A percentile compares a stretch with the other conserved stretches of the same genome.
These are phyloP conservation scores for Drosophila anomelani DNA, from an alignment of 2,888 invertebrate genomes.

Conservation along the genomic window DNA sequence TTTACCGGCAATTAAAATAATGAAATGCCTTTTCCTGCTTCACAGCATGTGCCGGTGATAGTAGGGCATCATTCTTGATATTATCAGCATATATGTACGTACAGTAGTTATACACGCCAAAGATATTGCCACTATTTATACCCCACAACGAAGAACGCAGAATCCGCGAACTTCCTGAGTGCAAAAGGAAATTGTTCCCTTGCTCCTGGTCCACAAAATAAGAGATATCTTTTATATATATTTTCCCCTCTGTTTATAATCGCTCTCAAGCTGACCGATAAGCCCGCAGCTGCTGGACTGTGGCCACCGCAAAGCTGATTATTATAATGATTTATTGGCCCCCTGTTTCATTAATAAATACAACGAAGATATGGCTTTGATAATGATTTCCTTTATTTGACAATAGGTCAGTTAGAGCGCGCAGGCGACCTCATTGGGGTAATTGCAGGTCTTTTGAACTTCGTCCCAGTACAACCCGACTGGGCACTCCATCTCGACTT, in stretches of 20 bases:
- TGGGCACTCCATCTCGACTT: conserved; percentile 58
- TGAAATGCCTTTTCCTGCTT: conserved; percentile 32
- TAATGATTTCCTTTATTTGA: conserved; percentile 23
- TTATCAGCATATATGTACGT: conserved; percentile 27
- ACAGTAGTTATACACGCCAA: conserved; percentile 34
- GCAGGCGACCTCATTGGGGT: conserved; percentile 38
- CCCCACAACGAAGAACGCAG: neutral
- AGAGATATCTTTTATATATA: neutral
- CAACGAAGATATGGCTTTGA: conserved; percentile 9
- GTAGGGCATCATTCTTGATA: conserved; percentile 25
- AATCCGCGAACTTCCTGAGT: conserved; percentile 4
- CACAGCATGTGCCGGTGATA: conserved; percentile 45
- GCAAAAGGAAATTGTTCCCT: conserved; percentile 6
- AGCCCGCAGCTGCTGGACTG: conserved; percentile 8
- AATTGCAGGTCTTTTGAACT: conserved; percentile 47
- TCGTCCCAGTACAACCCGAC: conserved; percentile 55
- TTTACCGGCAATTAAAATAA: conserved; percentile 57
- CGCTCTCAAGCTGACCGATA: conserved; percentile 7
- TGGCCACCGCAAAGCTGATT: conserved; percentile 7
- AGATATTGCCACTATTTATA: conserved; percentile 43
- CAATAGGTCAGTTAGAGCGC: conserved; percentile 31
- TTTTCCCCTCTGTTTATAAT: neutral
- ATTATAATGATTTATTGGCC: conserved; percentile 27
- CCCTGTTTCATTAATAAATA: conserved; percentile 1
- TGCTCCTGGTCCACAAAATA: neutral